These are phyloP conservation scores for Lordiphosa stackelbergi DNA, from an alignment of 1,140 invertebrate genomes.

Conservation along the genomic window DNA sequence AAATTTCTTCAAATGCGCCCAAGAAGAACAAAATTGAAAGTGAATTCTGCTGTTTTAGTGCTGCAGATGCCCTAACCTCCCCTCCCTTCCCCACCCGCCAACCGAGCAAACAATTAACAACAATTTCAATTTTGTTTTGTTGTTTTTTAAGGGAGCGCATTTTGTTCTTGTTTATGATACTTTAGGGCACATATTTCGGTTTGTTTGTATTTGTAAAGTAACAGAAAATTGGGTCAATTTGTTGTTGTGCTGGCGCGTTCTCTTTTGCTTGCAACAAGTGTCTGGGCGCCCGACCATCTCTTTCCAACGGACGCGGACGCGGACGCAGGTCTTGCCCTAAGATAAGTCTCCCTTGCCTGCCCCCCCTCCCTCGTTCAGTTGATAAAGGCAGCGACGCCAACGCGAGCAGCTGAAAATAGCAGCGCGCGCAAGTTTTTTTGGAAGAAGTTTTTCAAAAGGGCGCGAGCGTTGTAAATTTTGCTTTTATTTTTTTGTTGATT, in stretches of 20 bases:
- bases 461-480: constrained; percentile 45
- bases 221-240: constrained; percentile 69
- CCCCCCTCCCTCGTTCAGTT: constrained; percentile 20
- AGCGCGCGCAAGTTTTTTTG: constrained; percentile 52
- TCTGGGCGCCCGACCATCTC: constrained; percentile 57
- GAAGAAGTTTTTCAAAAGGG: constrained; percentile 53
- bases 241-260: constrained; percentile 34
- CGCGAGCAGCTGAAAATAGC: constrained; percentile 66
- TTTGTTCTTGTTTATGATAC: constrained; percentile 30
- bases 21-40: constrained; percentile 55
- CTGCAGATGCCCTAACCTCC: constrained; percentile 27
- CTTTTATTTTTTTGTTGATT: constrained; percentile 24
- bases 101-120: constrained; percentile 50
- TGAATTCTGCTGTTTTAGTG: constrained; percentile 59
- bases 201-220: constrained; percentile 33
- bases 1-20: constrained; percentile 56
- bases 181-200: constrained; percentile 39
- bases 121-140: constrained; percentile 58
- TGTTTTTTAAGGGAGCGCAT: constrained; percentile 38
- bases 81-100: no score
- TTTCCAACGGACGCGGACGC: constrained; percentile 57
- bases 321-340: constrained; percentile 69
- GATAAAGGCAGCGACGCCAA: constrained; percentile 66
- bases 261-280: constrained; percentile 66
- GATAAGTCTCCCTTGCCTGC: constrained; percentile 45